Conservation (phyloP, 2,888 invertebrate species). For the Morpho helenor region DNA sequence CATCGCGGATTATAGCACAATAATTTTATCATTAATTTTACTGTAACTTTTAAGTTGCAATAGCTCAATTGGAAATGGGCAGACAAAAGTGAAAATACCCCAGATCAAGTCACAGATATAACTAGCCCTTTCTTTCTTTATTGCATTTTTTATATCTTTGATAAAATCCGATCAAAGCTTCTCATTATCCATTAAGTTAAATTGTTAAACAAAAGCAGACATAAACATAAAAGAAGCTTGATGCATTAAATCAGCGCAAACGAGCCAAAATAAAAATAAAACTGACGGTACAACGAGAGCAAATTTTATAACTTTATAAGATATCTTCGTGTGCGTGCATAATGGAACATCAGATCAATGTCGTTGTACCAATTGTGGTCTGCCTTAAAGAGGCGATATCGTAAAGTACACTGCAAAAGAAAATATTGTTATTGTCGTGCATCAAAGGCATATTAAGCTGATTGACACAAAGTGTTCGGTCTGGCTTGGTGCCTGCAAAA, state of each 20-base stretch:
- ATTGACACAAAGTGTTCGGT: conserved; percentile 57
- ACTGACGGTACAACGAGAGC: conserved; percentile 40
- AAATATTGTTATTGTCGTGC: conserved; percentile 55
- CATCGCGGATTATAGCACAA: no score
- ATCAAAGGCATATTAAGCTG: conserved; percentile 48
- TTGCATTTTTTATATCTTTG: no score
- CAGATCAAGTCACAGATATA: no score
- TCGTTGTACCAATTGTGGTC: conserved; percentile 51
- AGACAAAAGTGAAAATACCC: no score
- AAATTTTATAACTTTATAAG: conserved; percentile 58
- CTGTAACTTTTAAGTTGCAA: no score
- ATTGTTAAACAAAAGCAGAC: no score
- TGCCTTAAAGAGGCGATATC: conserved; percentile 46
- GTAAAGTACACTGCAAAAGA: conserved; percentile 56
- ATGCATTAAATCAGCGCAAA: conserved; percentile 22
- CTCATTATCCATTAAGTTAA: no score
- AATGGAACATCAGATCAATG: conserved; percentile 54
- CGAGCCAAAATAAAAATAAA: conserved; percentile 43
- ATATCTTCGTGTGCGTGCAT: conserved; percentile 52
- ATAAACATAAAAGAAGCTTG: background rate
- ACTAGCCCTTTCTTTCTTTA: no score
- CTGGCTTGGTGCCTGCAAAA: conserved; percentile 52
- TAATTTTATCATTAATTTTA: no score
- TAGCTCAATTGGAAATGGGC: no score
- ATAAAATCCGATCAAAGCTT: no score